Evolutionary conservation across 1,140 invertebrate species (phyloP), one percentile per base, ranked within the genome.

Genomic region (Brachionus koreanus): DNA sequence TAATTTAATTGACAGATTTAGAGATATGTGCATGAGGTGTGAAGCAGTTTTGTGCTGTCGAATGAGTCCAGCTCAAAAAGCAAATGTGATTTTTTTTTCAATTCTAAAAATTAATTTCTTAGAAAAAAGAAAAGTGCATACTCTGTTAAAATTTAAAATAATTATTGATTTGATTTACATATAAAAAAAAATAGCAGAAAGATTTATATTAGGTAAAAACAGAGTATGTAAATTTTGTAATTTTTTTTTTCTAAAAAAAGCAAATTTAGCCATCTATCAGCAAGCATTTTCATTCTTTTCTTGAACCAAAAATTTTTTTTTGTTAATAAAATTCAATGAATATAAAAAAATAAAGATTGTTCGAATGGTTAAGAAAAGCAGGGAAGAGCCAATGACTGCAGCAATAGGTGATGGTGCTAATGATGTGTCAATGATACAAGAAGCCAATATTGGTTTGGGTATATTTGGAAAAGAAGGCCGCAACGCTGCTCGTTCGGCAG

Each of bases 361-460:
- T 29, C 83, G 84, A 9, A 63, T 89, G 72, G 86, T 89, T 5
- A 88, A 88, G 61, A 83, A 84, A 19, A 85, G 84, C 9, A 83
- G 84, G 42, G 57, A 74, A 4, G 81, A 82, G 13, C 88, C 88
- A 19, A 86, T 87, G 3, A 88, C 87, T 0, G 86, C 87, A 25
- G 88, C 65, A 83, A 43, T 85, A 89, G 91, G 95, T 1, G 95
- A 97, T 89, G 96, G 95, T 29, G 95, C 95, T 13, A 98, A 98
- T 89, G 96, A 98, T 87, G 96, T 98, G 0, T 95, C 94, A 57
- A 98, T 98, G 96, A 97, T 98, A 83, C 94, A 98, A 87, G 87
- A 89, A 43, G 97, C 96, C 1, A 95, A 98, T 87, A 93, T 99
- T 9, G 97, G 97, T 6, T 92, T 99, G 12, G 92, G 92, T 52